phyloP scores from a whole-genome alignment of 1,140 invertebrate genomes.

The Platorchestia sp. region DNA sequence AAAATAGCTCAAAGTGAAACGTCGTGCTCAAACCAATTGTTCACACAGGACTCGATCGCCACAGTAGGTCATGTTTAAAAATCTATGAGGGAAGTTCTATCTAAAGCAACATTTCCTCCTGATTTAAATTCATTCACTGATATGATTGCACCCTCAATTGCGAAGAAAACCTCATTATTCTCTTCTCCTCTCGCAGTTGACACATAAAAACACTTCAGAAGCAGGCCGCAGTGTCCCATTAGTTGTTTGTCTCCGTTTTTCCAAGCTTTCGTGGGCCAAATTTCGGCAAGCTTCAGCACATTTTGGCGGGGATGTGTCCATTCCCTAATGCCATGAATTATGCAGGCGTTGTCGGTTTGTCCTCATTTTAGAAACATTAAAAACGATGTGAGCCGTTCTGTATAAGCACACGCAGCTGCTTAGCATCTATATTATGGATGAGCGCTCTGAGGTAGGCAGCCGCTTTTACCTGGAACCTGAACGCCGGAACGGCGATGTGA shows the following conservation, averaged over 20 bases:
- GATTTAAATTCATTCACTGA: neutral
- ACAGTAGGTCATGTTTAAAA: too few species aligned
- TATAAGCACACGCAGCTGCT: neutral
- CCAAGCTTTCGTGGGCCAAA: neutral
- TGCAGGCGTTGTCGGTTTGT: neutral
- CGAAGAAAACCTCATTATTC: neutral
- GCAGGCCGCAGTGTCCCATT: neutral
- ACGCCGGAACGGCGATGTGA: neutral
- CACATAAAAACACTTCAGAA: neutral
- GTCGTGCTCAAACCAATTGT: too few species aligned
- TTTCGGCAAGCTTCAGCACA: neutral
- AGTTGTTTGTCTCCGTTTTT: neutral
- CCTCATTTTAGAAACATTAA: slow-evolving; percentile 2
- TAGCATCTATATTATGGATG: slow-evolving; percentile 9
- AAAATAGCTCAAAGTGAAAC: too few species aligned
- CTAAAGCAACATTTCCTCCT: neutral
- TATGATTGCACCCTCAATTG: neutral
- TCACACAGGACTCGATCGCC: too few species aligned
- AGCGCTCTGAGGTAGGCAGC: neutral
- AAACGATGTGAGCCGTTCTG: neutral
- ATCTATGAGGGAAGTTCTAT: neutral
- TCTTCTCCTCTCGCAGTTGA: neutral
- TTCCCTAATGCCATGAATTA: neutral
- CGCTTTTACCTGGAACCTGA: neutral
- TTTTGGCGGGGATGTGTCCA: neutral